These are phyloP conservation scores for Oncorhynchus nerka DNA, from an alignment of 2,113 vertebrate genomes.

Conservation along the genomic window DNA sequence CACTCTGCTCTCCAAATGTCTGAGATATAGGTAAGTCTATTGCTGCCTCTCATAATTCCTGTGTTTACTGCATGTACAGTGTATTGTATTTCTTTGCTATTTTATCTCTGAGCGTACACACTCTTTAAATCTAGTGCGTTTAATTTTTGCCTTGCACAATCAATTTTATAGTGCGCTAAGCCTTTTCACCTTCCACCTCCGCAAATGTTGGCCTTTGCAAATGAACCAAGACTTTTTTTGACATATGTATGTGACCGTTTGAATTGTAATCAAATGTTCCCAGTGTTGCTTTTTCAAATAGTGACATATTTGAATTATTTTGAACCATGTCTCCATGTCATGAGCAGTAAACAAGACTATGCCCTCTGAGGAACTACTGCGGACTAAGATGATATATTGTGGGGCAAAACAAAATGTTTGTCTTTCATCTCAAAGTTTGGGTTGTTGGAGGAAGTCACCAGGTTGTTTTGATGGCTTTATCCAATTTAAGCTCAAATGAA, in stretches of 20 bases:
- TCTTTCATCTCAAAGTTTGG: background rate
- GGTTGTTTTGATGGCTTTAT: background rate
- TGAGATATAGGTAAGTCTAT: constrained; percentile 37
- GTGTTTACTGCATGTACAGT: background rate
- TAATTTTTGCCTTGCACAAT: background rate
- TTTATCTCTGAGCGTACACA: background rate
- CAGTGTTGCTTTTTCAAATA: background rate
- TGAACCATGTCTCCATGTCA: background rate
- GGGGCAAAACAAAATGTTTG: background rate
- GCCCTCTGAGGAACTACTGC: background rate
- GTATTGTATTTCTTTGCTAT: background rate
- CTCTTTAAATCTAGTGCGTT: background rate
- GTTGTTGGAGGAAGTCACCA: background rate
- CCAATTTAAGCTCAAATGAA: background rate
- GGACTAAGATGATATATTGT: background rate
- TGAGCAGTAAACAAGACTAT: background rate
- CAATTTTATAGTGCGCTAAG: background rate
- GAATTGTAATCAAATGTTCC: background rate
- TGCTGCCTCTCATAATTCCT: background rate
- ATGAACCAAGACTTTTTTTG: background rate
- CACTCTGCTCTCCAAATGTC: background rate
- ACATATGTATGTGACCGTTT: background rate
- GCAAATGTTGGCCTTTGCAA: background rate
- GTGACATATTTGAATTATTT: no score
- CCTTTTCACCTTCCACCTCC: background rate